Percentiles rank a stretch among this genome's conserved stretches.
Evolutionary conservation across 2,797 vertebrate species (phyloP).

Genomic region (Spondyliosoma cantharus): DNA sequence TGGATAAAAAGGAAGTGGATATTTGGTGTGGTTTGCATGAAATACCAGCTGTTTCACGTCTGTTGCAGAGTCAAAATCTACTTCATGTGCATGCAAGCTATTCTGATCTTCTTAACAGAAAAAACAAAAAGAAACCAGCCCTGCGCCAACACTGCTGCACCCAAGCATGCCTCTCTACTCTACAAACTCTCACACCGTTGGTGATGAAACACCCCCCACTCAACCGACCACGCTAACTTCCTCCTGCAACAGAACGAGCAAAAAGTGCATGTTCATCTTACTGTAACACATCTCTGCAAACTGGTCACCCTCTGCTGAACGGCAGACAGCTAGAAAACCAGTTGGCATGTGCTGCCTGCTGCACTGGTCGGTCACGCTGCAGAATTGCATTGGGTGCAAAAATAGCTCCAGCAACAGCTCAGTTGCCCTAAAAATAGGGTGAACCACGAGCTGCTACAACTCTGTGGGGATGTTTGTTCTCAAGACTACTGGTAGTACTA

Average conservation of each 20-base stretch:
- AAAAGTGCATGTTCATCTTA: slow-evolving; percentile 67
- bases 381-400: slow-evolving; percentile 68
- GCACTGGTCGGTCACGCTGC: slow-evolving; percentile 54
- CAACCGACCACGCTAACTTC: slow-evolving; percentile 38
- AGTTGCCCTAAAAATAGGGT: slow-evolving; percentile 75
- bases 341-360: slow-evolving; percentile 67
- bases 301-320: slow-evolving; percentile 48
- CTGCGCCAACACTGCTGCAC: slow-evolving; percentile 6
- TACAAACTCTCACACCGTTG: slow-evolving; percentile 18
- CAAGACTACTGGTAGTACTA: slow-evolving; percentile 51
- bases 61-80: not conserved
- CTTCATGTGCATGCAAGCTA: slow-evolving; percentile 13
- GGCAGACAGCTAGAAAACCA: slow-evolving; percentile 57
- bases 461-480: slow-evolving; percentile 42
- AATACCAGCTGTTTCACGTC: not conserved
- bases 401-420: slow-evolving; percentile 74
- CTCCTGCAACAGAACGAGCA: slow-evolving; percentile 47
- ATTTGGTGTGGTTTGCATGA: not conserved
- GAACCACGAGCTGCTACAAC: slow-evolving; percentile 41
- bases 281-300: slow-evolving; percentile 74
- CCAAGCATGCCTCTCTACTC: not conserved
- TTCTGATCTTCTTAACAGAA: slow-evolving; percentile 6
- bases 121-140: slow-evolving; percentile 22
- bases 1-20: slow-evolving; percentile 45
- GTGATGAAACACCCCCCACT: not conserved